These are phyloP conservation scores for Diplazon laetatorius DNA, from an alignment of 2,888 invertebrate species.

Conservation along the genomic window DNA sequence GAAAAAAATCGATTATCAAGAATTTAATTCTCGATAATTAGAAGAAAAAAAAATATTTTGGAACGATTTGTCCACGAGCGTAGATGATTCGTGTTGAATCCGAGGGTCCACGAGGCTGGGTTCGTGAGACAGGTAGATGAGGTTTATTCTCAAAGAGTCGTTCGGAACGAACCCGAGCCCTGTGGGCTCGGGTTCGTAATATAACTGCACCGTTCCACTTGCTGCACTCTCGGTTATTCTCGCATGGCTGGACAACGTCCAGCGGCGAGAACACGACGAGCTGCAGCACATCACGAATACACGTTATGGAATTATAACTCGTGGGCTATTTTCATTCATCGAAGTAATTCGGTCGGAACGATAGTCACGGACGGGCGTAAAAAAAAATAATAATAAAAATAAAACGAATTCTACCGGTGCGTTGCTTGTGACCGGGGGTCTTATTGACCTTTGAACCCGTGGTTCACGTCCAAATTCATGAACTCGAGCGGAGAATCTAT, in stretches of 20 bases:
- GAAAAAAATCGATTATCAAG: not conserved
- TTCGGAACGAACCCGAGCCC: slow-evolving; percentile 41
- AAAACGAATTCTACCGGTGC: not conserved
- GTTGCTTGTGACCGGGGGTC: not conserved
- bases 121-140: slow-evolving; percentile 55
- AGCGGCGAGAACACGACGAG: slow-evolving; percentile 40
- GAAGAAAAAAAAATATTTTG: not conserved
- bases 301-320: slow-evolving; percentile 36
- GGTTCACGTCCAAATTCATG: slow-evolving; percentile 19
- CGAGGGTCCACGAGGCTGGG: slow-evolving; percentile 16
- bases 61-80: not conserved
- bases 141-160: slow-evolving; percentile 52
- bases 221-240: slow-evolving; percentile 70
- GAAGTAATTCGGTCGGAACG: slow-evolving; percentile 1
- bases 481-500: slow-evolving; percentile 24
- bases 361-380: too few relatives aligned
- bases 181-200: slow-evolving; percentile 66
- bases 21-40: not conserved
- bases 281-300: slow-evolving; percentile 19
- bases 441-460: slow-evolving; percentile 22
- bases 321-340: slow-evolving; percentile 8
- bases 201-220: slow-evolving; percentile 72
- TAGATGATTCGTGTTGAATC: not conserved
- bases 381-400: too few relatives aligned
- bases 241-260: slow-evolving; percentile 74